These are phyloP conservation scores for Cynopterus sphinx DNA, from an alignment of 2,797 vertebrate genomes.

Conservation along the genomic window DNA sequence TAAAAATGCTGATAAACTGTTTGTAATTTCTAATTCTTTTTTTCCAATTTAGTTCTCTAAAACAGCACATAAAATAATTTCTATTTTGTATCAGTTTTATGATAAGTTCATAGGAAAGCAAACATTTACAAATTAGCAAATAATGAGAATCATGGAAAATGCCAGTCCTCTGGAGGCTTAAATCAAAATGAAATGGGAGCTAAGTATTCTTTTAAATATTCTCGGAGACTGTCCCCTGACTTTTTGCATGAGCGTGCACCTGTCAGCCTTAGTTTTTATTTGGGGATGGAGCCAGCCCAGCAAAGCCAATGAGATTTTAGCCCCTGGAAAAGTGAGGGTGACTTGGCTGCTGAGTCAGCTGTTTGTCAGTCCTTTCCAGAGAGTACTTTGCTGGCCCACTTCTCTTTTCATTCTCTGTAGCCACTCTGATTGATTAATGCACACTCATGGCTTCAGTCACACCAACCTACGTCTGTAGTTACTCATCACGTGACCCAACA, in stretches of 20 bases:
- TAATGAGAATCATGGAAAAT: slow-evolving; percentile 2
- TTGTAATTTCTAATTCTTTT: background rate
- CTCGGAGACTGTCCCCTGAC: background rate
- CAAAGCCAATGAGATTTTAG: background rate
- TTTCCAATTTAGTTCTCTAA: background rate
- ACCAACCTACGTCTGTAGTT: background rate
- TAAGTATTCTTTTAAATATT: background rate
- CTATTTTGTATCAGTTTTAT: background rate
- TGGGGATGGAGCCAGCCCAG: background rate
- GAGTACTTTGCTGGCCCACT: background rate
- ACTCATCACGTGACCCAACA: background rate
- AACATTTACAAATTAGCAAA: background rate
- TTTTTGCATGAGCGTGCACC: background rate
- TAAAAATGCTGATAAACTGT: background rate
- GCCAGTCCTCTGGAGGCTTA: background rate
- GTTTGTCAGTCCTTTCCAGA: background rate
- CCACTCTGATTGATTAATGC: background rate
- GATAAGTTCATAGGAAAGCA: background rate
- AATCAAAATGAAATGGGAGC: background rate
- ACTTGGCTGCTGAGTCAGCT: background rate
- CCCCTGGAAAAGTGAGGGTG: background rate
- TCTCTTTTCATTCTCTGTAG: background rate
- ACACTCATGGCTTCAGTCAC: background rate
- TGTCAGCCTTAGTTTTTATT: background rate
- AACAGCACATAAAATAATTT: background rate